Evolutionary conservation across 2,113 vertebrate species (phyloP), one percentile per base, ranked within the genome.

Genomic region (Pseudorhombus dupliciocellatus): DNA sequence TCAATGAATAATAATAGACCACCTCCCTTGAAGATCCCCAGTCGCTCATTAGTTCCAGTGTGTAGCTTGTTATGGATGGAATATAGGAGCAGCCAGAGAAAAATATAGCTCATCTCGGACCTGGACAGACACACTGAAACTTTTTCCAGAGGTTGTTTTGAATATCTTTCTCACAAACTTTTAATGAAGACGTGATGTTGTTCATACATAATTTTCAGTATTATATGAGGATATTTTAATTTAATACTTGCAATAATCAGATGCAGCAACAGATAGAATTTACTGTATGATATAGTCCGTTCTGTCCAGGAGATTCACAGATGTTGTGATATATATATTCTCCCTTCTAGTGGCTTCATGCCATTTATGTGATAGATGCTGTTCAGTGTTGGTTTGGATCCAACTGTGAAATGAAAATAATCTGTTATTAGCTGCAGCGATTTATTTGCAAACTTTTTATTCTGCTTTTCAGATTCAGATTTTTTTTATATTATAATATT

Each of bases 1-100:
- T 84, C 80, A 88, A 86, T 91, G 88, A 90, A 91, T 90, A 91
- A 86, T 87, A 88, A 90, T 84, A 74, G 73, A 46, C 76, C 86
- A 83, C 77, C 77, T 90, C 83, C 79, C 86, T 86, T 84, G 71
- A 85, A 91, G 83, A 85, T 89, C 80, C 77, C 81, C 34, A 80
- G 83, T 90, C 83, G 80, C 78, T 88, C 88, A 90, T 92, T 90
- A 90, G 84, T 90, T 90, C 75, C 66, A 50, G 82, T 83, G 60
- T 85, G 69, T 73, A 75, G 82, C 74, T 81, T 69, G 77, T 80
- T 86, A 83, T 90, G 78, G 81, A 89, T 85, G 67, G 66, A 88
- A 88, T 84, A 78, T 57, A 65, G 59, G 82, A 77, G 61, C 53
- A 70, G 59, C 48, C 68, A 70, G 68, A 58, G 55, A 28, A 53